A percentile compares a stretch with the other conserved stretches of the same genome.
Conservation (phyloP, 2,797 vertebrate genomes). For the Cuculus canorus region DNA sequence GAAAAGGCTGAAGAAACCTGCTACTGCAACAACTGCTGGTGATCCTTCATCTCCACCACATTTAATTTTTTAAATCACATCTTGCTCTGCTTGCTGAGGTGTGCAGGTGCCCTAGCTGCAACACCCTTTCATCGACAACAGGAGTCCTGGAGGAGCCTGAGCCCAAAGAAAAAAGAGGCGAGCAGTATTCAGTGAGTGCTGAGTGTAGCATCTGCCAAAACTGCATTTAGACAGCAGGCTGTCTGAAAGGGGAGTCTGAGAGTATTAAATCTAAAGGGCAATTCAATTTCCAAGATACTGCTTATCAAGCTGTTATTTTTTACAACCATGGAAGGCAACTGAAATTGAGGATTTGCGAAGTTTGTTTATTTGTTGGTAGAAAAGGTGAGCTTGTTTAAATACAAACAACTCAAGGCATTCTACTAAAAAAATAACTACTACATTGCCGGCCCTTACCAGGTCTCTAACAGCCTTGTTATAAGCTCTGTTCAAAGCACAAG, state of each 20-base stretch:
- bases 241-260: neutral
- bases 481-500: neutral
- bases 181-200: neutral
- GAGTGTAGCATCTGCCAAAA: neutral
- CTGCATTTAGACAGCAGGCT: constrained; percentile 20
- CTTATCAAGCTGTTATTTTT: constrained; percentile 36
- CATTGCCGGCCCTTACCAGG: accelerated
- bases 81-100: neutral
- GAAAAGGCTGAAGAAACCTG: neutral
- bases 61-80: neutral
- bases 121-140: neutral
- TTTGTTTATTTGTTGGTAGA: neutral
- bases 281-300: constrained; percentile 52
- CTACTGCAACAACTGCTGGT: neutral
- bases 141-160: neutral
- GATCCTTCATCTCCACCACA: neutral
- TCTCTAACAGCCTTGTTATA: neutral
- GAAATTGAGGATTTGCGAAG: neutral
- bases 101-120: neutral
- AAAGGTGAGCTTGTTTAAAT: constrained; percentile 11
- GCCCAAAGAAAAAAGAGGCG: neutral
- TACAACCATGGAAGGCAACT: neutral
- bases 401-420: neutral
- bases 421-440: neutral
- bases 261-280: constrained; percentile 56